Evolutionary conservation across 2,113 vertebrate species (phyloP).

Genomic region (Leucosticte australis): DNA sequence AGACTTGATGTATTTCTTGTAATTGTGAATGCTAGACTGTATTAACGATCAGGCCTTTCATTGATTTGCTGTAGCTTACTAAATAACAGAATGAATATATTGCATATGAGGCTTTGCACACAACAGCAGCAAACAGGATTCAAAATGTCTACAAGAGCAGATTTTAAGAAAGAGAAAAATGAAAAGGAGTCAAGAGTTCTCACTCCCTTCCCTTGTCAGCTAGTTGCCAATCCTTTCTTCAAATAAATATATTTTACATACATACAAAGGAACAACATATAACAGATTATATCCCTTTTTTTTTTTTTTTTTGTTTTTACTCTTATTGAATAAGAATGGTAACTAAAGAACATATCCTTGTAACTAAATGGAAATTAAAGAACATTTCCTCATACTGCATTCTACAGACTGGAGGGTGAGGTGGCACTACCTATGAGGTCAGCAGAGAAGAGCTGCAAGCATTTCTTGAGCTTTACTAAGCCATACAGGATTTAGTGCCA

Average conservation of each 20-base stretch:
- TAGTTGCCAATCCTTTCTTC: background rate
- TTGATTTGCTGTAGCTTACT: slow-evolving; percentile 17
- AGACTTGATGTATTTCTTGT: background rate
- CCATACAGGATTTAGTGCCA: background rate
- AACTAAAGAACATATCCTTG: background rate
- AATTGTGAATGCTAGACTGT: background rate
- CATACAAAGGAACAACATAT: background rate
- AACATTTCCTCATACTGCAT: background rate
- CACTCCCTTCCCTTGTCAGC: background rate
- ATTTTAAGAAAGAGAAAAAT: background rate
- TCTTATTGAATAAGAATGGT: background rate
- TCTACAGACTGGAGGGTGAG: background rate
- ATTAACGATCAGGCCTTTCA: background rate
- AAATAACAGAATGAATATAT: background rate
- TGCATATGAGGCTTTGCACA: background rate
- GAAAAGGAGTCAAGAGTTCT: background rate
- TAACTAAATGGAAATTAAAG: background rate
- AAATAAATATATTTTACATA: background rate
- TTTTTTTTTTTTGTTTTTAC: background rate
- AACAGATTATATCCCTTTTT: background rate
- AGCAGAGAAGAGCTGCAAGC: background rate
- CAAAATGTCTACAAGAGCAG: background rate
- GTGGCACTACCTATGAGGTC: background rate
- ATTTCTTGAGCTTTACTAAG: background rate
- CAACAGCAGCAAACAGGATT: background rate